A percentile compares a stretch with the other conserved stretches of the same genome.
phyloP scores from a whole-genome alignment of 2,113 vertebrate species.

The Corythaeola cristata region DNA sequence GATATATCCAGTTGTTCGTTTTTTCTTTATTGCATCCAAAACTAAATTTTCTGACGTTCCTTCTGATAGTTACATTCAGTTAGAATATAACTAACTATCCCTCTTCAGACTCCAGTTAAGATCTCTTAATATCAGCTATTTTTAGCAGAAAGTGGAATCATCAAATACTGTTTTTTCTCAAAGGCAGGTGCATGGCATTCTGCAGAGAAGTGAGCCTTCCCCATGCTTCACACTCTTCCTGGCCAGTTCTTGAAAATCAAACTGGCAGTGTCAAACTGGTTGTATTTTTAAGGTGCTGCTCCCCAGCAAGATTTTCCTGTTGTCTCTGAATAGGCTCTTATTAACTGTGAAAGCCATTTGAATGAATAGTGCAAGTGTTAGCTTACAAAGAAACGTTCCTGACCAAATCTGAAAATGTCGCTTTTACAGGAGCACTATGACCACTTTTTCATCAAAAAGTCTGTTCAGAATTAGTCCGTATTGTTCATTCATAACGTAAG shows the following conservation, averaged over 20 bases:
- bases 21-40: background rate
- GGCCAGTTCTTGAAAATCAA: background rate
- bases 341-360: background rate
- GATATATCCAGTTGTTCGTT: background rate
- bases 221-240: background rate
- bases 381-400: constrained; percentile 16
- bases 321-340: constrained; percentile 15
- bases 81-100: background rate
- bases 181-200: background rate
- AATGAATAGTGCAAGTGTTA: constrained; percentile 35
- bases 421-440: background rate
- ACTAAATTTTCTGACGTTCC: background rate
- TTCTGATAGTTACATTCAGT: background rate
- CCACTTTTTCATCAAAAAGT: background rate
- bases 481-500: background rate
- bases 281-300: constrained; percentile 3
- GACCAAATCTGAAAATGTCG: constrained; percentile 11
- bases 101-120: background rate
- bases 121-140: background rate
- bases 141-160: background rate
- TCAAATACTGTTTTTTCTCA: background rate
- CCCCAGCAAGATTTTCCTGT: background rate
- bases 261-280: background rate
- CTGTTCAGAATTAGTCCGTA: background rate
- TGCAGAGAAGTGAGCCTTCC: background rate